A percentile compares a stretch with the other conserved stretches of the same genome.
Evolutionary conservation across 23 tunicate species (phyloP).

Genomic region (Aplidium turbinatum): DNA sequence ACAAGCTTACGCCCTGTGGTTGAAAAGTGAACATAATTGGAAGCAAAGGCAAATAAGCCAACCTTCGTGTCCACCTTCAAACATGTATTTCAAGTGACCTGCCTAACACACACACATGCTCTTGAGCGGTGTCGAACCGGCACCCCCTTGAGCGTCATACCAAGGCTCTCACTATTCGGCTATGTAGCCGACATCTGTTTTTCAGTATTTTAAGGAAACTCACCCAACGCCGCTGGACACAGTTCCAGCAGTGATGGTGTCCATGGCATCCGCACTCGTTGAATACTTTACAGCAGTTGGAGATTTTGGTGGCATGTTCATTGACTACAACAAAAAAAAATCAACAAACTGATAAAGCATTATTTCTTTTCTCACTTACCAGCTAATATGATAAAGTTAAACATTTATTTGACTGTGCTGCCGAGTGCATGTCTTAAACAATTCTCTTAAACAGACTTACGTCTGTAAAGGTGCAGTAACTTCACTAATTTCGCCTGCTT

Average conservation of each 20-base stretch:
- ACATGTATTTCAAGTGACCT: too few relatives aligned
- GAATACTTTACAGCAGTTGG: conserved; percentile 19
- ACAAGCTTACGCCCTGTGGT: not conserved
- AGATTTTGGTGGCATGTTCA: not conserved
- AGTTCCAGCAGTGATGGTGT: conserved; percentile 88
- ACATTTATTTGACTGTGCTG: too few relatives aligned
- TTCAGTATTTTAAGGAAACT: conserved; percentile 1
- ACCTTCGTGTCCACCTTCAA: too few relatives aligned
- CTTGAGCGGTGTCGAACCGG: too few relatives aligned
- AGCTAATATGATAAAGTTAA: too few relatives aligned
- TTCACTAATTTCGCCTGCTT: too few relatives aligned
- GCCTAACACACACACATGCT: too few relatives aligned
- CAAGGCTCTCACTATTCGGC: too few relatives aligned
- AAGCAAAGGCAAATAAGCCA: too few relatives aligned
- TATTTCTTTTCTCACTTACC: not conserved
- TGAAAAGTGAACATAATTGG: not conserved
- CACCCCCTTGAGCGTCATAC: too few relatives aligned
- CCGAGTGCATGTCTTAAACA: conserved; percentile 5
- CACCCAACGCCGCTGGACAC: conserved; percentile 97
- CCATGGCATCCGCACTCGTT: conserved; percentile 53
- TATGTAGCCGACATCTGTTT: too few relatives aligned
- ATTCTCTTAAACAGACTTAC: not conserved
- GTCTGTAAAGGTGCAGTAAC: too few relatives aligned
- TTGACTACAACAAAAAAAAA: not conserved
- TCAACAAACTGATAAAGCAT: not conserved